Conservation (phyloP, 37 sponge, comb jelly and placozoan species). For the Cliona cf. orientalis region DNA sequence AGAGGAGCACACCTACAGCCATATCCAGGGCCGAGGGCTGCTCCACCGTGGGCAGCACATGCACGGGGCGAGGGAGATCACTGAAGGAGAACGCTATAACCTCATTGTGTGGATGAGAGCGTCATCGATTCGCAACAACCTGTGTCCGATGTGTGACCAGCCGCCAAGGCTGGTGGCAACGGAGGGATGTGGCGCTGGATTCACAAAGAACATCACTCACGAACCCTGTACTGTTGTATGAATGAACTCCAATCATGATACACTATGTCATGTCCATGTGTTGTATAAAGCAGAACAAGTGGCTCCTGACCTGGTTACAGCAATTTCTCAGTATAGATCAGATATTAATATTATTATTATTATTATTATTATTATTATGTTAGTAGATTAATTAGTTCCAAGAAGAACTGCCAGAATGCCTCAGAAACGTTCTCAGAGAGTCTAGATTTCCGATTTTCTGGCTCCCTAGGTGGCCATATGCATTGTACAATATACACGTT, state of each 20-base stretch:
- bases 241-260: background rate
- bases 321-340: no score
- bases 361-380: no score
- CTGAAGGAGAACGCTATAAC: constrained; percentile 73
- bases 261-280: no score
- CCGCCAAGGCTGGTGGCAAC: constrained; percentile 60
- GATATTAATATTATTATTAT: no score
- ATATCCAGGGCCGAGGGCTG: constrained; percentile 60
- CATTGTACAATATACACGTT: no score
- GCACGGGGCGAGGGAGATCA: constrained; percentile 71
- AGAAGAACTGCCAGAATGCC: no score
- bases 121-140: constrained; percentile 69
- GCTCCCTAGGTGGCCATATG: no score
- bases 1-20: constrained; percentile 44
- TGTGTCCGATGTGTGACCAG: constrained; percentile 84
- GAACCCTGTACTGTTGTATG: background rate
- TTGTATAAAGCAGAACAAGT: no score
- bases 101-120: constrained; percentile 87
- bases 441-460: no score
- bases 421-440: no score
- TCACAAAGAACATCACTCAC: constrained; percentile 22
- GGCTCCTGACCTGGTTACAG: no score
- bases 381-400: no score
- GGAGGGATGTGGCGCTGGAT: constrained; percentile 79
- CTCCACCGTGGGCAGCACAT: constrained; percentile 79